Base-by-base conservation (phyloP, 2,888 invertebrate species). In the Rhagonycha fulva region DNA sequence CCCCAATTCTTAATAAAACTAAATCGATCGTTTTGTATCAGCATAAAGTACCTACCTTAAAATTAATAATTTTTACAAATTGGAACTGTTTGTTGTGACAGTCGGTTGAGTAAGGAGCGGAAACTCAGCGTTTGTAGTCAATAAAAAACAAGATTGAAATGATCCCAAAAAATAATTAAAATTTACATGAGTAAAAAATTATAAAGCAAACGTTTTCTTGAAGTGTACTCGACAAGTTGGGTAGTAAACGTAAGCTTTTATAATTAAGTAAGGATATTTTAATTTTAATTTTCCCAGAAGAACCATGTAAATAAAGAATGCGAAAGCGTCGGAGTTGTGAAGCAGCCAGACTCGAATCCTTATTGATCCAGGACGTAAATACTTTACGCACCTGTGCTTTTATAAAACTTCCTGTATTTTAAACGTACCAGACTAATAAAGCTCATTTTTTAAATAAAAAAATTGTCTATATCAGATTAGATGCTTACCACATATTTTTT, bases 181-280 rank as follows among this genome's bases (percentile, higher is more conserved):
- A 47, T 47, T 47, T 47, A 47, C 32, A 63, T n/a, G 14, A 68
- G 23, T 24, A 60, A 63, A 70, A 60, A 73, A 32, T 24, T 73
- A 70, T 68, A 66, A n/a, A 28, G 61, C 68, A 28, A 70, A 68
- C 68, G 68, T 76, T 76, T 62, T 12, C 70, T 68, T 70, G 60
- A 76, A 76, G 72, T 74, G 76, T 66, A 71, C 76, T 74, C 74
- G 74, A 76, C 76, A 76, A 76, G 66, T 76, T 74, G 62, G 67
- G 74, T 76, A 76, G 74, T 76, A 76, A 76, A 76, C 76, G 76
- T 74, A 74, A 71, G 67, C 76, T 74, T 76, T 76, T 76, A 76
- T 74, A 76, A 76, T 76, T 76, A 76, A 74, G 76, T 76, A 74
- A 76, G 76, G 71, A 76, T 74, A 74, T 76, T 76, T 76, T 76